A percentile compares a stretch with the other conserved stretches of the same genome.
These are phyloP conservation scores for Cheilosia pagana DNA, from an alignment of 2,888 invertebrate genomes.

Conservation along the genomic window DNA sequence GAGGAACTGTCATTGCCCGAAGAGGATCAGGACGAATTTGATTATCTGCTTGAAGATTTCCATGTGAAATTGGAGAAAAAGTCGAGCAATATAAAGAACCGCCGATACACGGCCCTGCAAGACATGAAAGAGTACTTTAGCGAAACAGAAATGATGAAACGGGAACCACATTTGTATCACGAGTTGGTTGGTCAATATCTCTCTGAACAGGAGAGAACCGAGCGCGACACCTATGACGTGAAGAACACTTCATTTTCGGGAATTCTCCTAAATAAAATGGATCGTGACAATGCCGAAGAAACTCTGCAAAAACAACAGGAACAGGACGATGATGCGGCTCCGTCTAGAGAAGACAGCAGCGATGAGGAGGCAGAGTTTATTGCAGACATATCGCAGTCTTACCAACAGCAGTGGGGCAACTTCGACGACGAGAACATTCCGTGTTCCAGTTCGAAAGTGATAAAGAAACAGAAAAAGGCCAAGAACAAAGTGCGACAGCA, in stretches of 20 bases:
- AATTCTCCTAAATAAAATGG: conserved; percentile 92
- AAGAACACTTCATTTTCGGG: conserved; percentile 87
- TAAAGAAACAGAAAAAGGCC: conserved; percentile 51
- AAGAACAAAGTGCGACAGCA: conserved; percentile 70
- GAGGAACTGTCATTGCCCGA: conserved; percentile 81
- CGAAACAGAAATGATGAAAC: conserved; percentile 96
- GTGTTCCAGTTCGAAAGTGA: conserved; percentile 76
- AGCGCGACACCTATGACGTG: conserved; percentile 86
- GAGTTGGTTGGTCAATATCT: conserved; percentile 94
- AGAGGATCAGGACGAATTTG: conserved; percentile 85
- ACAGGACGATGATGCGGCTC: conserved; percentile 79
- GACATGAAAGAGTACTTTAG: conserved; percentile 90
- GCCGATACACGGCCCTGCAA: conserved; percentile 92
- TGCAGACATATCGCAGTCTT: conserved; percentile 79
- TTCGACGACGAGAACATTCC: conserved; percentile 84
- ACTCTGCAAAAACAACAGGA: conserved; percentile 82
- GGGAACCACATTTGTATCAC: conserved; percentile 95
- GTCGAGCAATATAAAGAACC: conserved; percentile 88
- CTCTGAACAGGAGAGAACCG: conserved; percentile 89
- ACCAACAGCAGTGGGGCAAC: conserved; percentile 85
- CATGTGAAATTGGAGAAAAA: conserved; percentile 85
- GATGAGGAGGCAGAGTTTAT: conserved; percentile 78
- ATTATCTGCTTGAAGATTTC: conserved; percentile 87
- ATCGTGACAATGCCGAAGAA: conserved; percentile 88
- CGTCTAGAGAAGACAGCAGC: conserved; percentile 77